Percentiles rank a stretch among this genome's conserved stretches.
Evolutionary conservation across 53 echinoderm and acorn worm species (phyloP).

Genomic region (Crossaster papposus): DNA sequence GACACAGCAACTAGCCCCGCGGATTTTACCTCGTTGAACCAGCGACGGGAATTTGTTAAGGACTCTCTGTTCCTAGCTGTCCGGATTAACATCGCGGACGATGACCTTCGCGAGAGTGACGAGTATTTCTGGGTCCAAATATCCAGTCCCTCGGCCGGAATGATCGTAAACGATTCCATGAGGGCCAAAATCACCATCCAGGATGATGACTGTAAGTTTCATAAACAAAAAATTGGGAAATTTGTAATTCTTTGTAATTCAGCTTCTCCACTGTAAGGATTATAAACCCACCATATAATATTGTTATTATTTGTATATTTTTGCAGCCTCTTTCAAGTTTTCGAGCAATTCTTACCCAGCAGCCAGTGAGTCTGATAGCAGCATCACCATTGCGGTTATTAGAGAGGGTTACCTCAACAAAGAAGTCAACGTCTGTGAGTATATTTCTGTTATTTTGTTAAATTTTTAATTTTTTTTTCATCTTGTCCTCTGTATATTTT

Average conservation of each 20-base stretch:
- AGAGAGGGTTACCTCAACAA: slow-evolving; percentile 14
- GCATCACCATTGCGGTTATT: not conserved
- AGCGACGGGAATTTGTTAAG: slow-evolving; percentile 18
- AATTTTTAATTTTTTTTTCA: not conserved
- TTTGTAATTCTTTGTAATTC: no score
- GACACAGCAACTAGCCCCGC: not conserved
- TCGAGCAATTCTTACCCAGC: not conserved
- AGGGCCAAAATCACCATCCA: slow-evolving; percentile 30
- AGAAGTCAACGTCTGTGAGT: slow-evolving; percentile 37
- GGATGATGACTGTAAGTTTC: slow-evolving; percentile 23
- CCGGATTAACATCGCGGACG: slow-evolving; percentile 18
- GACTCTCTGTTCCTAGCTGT: not conserved
- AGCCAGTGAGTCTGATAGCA: slow-evolving; percentile 1
- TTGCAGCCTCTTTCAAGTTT: slow-evolving; percentile 24
- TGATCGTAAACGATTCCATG: not conserved
- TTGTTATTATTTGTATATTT: not conserved
- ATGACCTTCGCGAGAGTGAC: slow-evolving; percentile 1
- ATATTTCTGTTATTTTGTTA: not conserved
- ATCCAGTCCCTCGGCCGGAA: slow-evolving; percentile 19
- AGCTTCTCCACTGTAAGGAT: no score
- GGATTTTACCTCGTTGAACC: slow-evolving; percentile 13
- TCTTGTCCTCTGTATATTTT: not conserved
- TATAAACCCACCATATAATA: no score
- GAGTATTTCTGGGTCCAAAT: slow-evolving; percentile 16
- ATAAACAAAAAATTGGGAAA: no score